These are phyloP conservation scores for Melinaea marsaeus DNA, from an alignment of 2,888 invertebrate species.

Conservation along the genomic window DNA sequence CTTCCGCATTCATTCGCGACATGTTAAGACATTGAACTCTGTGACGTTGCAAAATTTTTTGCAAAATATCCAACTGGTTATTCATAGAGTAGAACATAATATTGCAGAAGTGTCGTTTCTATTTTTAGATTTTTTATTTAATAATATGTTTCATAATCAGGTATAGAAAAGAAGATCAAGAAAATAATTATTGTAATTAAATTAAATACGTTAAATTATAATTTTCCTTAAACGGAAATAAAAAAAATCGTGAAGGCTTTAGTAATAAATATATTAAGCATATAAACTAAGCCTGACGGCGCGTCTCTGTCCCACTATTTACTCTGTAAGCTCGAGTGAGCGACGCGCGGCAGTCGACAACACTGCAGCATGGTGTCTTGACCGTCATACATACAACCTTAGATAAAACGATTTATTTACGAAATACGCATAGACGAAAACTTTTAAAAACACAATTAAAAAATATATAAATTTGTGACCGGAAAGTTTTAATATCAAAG, in stretches of 20 bases:
- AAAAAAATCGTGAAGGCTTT: too few relatives aligned
- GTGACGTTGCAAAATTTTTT: conserved; percentile 7
- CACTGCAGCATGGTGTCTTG: conserved; percentile 47
- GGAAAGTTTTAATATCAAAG: conserved; percentile 26
- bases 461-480: conserved; percentile 9
- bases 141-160: too few relatives aligned
- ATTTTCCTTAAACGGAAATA: too few relatives aligned
- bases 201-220: too few relatives aligned
- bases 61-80: conserved; percentile 33
- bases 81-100: conserved; percentile 26
- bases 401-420: conserved; percentile 34
- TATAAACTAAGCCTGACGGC: not conserved
- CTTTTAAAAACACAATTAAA: conserved; percentile 18
- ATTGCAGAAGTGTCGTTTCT: conserved; percentile 10
- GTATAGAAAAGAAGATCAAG: not conserved
- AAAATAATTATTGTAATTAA: not conserved
- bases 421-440: conserved; percentile 7
- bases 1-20: not conserved
- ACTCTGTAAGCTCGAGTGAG: conserved; percentile 5
- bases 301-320: not conserved
- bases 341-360: conserved; percentile 36
- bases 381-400: conserved; percentile 37
- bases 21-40: conserved; percentile 5
- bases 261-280: not conserved
- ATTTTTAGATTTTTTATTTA: not conserved